Conservation (phyloP, 2,797 vertebrate genomes). For the Silurus aristotelis region DNA sequence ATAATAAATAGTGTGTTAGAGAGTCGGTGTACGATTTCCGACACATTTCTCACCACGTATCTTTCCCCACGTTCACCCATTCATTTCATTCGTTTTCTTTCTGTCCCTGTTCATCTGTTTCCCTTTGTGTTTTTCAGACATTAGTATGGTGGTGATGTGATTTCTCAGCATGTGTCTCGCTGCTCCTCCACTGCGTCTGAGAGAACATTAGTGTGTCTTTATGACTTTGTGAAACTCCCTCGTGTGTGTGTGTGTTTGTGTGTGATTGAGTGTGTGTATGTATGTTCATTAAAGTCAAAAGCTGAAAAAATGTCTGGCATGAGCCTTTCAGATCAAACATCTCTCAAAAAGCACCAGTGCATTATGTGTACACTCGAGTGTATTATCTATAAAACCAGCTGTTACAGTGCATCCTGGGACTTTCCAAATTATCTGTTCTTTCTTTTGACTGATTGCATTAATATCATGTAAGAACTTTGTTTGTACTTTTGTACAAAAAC, state of each 20-base stretch:
- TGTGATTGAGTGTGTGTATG: constrained; percentile 32
- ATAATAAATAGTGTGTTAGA: not conserved
- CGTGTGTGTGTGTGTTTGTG: constrained; percentile 38
- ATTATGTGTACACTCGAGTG: constrained; percentile 3
- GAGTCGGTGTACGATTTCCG: not conserved
- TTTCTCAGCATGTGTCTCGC: constrained; percentile 35
- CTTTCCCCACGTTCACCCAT: not conserved
- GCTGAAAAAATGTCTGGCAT: constrained; percentile 4
- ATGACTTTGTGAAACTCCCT: constrained; percentile 39
- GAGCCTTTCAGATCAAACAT: constrained; percentile 10
- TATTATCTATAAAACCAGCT: not conserved
- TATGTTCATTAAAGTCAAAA: constrained; percentile 22
- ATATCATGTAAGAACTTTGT: not conserved
- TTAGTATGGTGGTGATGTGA: constrained; percentile 29
- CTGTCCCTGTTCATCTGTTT: not conserved
- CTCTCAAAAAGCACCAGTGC: not conserved
- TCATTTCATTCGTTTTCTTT: not conserved
- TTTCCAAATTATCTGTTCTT: too few relatives aligned
- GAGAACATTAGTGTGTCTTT: constrained; percentile 45
- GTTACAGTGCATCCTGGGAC: not conserved
- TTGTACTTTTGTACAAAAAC: not conserved
- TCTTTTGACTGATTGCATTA: not conserved
- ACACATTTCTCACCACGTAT: not conserved
- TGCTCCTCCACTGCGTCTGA: constrained; percentile 23
- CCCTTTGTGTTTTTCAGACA: not conserved